phyloP scores from a whole-genome alignment of 2,888 invertebrate species.

The Trichopoda pennipes region DNA sequence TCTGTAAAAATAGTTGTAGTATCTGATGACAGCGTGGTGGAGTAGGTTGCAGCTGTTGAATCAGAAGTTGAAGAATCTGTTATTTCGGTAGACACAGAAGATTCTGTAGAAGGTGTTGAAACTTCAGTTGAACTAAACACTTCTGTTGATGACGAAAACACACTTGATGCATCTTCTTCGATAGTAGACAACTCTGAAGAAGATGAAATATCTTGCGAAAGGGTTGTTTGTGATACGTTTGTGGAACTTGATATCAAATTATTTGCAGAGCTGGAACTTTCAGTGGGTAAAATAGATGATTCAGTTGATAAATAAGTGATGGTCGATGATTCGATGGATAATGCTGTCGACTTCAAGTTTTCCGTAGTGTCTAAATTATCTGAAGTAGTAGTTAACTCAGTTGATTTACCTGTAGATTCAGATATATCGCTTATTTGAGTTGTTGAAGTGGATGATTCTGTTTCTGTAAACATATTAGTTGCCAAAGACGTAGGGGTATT shows the following conservation, averaged over 20 bases:
- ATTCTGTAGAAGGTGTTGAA: constrained; percentile 19
- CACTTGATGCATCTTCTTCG: constrained; percentile 12
- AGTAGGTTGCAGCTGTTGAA: constrained; percentile 26
- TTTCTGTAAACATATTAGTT: constrained; percentile 55
- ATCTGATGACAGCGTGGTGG: constrained; percentile 23
- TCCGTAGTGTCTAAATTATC: constrained; percentile 56
- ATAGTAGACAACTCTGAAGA: constrained; percentile 48
- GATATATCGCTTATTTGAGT: constrained; percentile 20
- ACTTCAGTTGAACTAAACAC: constrained; percentile 1
- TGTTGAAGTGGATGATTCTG: constrained; percentile 35
- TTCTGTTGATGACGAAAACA: constrained; percentile 37
- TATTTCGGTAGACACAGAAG: constrained; percentile 43
- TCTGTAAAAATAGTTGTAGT: constrained; percentile 20
- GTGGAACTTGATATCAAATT: constrained; percentile 15
- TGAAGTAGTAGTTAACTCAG: constrained; percentile 59
- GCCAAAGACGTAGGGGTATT: neutral
- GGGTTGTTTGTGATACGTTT: neutral
- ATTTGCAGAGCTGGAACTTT: constrained; percentile 12
- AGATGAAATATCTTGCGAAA: constrained; percentile 55
- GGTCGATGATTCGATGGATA: constrained; percentile 64
- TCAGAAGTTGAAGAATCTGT: constrained; percentile 22
- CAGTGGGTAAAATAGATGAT: constrained; percentile 9
- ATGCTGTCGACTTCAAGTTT: constrained; percentile 69
- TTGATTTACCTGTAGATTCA: constrained; percentile 12
- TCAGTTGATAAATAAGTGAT: constrained; percentile 57